These are phyloP conservation scores for Germaria angustata DNA, from an alignment of 2,888 invertebrate genomes.

Conservation along the genomic window DNA sequence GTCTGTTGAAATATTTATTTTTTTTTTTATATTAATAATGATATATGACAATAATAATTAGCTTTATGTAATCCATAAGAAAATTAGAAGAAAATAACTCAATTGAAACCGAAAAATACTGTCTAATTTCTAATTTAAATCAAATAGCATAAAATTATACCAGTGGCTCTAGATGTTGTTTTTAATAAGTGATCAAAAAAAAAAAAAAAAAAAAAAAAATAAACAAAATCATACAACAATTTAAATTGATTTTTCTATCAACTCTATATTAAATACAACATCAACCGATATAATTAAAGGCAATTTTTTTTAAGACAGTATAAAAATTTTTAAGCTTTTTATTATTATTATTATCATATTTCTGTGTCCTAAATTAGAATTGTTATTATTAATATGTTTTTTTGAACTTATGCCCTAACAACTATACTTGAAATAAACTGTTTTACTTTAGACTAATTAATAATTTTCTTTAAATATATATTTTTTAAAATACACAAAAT, in stretches of 20 bases:
- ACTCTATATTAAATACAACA: slow-evolving; percentile 68
- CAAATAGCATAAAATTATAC: slow-evolving; percentile 74
- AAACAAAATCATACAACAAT: neutral
- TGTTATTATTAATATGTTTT: too few relatives aligned
- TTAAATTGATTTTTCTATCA: neutral
- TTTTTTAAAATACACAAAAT: slow-evolving; percentile 31
- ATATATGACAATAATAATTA: slow-evolving; percentile 19
- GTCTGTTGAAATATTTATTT: neutral
- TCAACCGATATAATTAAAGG: slow-evolving; percentile 74
- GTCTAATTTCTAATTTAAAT: neutral
- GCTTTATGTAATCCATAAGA: neutral
- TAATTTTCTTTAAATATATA: neutral
- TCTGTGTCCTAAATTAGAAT: slow-evolving; percentile 71
- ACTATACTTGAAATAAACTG: neutral
- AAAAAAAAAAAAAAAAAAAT: neutral
- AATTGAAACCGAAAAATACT: neutral
- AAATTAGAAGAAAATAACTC: too few relatives aligned
- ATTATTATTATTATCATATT: slow-evolving; percentile 67
- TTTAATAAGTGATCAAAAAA: slow-evolving; percentile 27
- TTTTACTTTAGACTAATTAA: neutral
- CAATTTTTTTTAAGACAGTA: slow-evolving; percentile 70
- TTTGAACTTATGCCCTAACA: neutral
- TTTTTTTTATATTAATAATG: neutral
- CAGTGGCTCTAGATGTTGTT: slow-evolving; percentile 77
- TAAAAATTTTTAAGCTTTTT: slow-evolving; percentile 22